Evolutionary conservation across 2,888 invertebrate species (phyloP).

Genomic region (Eupithecia exiguata): DNA sequence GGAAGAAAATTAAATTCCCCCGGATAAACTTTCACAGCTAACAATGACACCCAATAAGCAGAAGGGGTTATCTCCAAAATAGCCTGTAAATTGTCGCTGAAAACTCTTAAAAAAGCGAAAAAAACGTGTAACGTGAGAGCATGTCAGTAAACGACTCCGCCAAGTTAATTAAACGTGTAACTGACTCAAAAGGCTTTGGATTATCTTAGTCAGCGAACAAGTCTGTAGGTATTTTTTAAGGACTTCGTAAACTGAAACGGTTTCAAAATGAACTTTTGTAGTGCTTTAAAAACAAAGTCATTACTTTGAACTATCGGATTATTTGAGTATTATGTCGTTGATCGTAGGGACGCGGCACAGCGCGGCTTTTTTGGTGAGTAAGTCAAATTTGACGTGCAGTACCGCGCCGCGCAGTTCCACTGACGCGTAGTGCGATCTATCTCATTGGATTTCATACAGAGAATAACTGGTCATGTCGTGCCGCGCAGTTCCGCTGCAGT

Average conservation of each 20-base stretch:
- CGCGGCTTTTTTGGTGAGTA: too few species aligned
- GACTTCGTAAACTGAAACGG: background rate
- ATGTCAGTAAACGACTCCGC: conserved; percentile 48
- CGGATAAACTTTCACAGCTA: background rate
- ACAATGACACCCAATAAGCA: background rate
- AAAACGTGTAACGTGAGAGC: conserved; percentile 56
- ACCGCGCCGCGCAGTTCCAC: too few species aligned
- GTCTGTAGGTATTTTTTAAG: background rate
- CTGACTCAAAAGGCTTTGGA: conserved; percentile 36
- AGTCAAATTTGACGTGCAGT: too few species aligned
- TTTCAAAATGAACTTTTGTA: conserved; percentile 1
- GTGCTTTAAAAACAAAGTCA: background rate
- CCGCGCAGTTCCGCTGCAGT: too few species aligned
- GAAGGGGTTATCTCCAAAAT: conserved; percentile 8
- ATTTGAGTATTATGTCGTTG: too few species aligned
- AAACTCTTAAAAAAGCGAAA: conserved; percentile 32
- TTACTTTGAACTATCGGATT: background rate
- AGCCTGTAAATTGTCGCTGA: background rate
- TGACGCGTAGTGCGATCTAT: too few species aligned
- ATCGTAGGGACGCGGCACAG: too few species aligned
- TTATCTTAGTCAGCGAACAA: conserved; percentile 21
- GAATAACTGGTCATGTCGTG: too few species aligned
- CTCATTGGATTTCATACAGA: too few species aligned
- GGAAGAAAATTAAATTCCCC: background rate
- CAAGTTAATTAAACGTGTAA: conserved; percentile 62